These are phyloP conservation scores for Xenus cinereus DNA, from an alignment of 2,113 vertebrate genomes.

Conservation along the genomic window DNA sequence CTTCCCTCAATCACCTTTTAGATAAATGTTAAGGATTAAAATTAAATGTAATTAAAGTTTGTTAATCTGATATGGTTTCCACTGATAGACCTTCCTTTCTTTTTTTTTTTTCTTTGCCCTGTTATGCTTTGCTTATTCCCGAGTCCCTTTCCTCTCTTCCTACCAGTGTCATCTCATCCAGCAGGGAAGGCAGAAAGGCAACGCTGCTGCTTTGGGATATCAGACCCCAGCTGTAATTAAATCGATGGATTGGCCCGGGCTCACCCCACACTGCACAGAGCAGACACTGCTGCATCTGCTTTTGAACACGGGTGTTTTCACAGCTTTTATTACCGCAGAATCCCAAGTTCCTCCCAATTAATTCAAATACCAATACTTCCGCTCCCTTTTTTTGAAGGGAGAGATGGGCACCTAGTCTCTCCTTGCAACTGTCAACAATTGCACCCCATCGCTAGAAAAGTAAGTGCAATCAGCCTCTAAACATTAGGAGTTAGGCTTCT, in stretches of 20 bases:
- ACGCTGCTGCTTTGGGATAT: not conserved
- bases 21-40: conserved; percentile 75
- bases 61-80: conserved; percentile 47
- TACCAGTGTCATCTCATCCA: not conserved
- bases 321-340: not conserved
- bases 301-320: not conserved
- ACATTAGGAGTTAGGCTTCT: not conserved
- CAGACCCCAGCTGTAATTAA: not conserved
- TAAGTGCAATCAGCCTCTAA: not conserved
- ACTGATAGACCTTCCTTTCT: not conserved
- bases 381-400: not conserved
- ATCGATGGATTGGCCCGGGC: not conserved
- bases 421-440: not conserved
- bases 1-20: conserved; percentile 69
- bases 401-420: not conserved
- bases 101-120: not conserved
- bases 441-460: not conserved
- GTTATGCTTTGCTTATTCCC: not conserved
- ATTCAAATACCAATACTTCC: not conserved
- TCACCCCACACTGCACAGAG: not conserved
- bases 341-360: not conserved
- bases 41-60: conserved; percentile 76
- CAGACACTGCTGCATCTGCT: not conserved
- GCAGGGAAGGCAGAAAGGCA: not conserved
- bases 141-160: not conserved